phyloP scores from a whole-genome alignment of 2,888 invertebrate species.

The Tenthredo notha region DNA sequence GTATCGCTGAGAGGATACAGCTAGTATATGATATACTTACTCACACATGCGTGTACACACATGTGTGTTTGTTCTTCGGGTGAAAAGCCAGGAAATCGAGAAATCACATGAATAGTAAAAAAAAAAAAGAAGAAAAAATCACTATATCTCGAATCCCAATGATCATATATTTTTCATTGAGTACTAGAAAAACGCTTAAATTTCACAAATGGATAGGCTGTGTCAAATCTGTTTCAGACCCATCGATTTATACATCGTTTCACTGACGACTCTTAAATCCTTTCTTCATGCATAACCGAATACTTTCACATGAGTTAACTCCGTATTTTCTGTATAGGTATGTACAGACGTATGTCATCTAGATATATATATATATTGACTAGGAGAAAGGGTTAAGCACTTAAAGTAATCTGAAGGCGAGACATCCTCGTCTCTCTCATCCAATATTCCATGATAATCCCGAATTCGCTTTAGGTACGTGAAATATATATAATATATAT shows the following conservation, averaged over 20 bases:
- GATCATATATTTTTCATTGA: neutral
- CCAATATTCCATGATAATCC: conserved; percentile 5
- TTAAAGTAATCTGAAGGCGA: conserved; percentile 17
- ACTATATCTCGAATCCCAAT: neutral
- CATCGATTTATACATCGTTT: conserved; percentile 1
- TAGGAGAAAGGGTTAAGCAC: conserved; percentile 18
- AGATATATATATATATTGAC: neutral
- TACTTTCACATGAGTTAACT: neutral
- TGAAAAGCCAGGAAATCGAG: neutral
- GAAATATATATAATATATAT: neutral
- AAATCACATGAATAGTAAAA: neutral
- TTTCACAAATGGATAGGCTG: neutral
- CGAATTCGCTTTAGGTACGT: neutral
- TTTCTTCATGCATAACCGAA: neutral
- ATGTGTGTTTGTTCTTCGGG: neutral
- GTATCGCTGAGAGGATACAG: neutral
- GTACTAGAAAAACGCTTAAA: neutral
- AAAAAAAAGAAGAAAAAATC: neutral
- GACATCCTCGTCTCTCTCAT: conserved; percentile 25
- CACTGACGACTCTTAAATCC: neutral
- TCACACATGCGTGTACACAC: neutral
- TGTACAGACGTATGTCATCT: neutral
- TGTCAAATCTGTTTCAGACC: neutral
- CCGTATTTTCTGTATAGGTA: too few relatives aligned
- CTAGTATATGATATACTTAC: neutral